Conservation (phyloP, 2,888 invertebrate genomes). For the Drosophila mercatorum region DNA sequence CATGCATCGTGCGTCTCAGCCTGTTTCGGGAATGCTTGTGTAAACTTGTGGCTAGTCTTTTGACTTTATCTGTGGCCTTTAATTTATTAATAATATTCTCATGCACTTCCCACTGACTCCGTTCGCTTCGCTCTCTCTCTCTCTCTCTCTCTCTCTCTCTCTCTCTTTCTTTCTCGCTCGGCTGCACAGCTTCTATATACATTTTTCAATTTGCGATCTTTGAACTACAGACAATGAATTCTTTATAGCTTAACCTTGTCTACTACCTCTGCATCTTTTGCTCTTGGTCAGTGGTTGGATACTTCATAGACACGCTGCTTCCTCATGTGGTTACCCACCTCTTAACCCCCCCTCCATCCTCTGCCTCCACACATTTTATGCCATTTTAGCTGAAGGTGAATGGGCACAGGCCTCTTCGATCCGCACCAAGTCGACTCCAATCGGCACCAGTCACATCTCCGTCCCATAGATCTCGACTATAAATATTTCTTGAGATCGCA, state of each 20-base stretch:
- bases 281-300: constrained; percentile 19
- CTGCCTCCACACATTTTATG: constrained; percentile 16
- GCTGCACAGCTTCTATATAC: constrained; percentile 47
- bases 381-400: constrained; percentile 51
- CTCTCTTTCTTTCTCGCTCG: constrained; percentile 6
- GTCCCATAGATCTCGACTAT: constrained; percentile 2
- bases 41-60: constrained; percentile 64
- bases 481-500: constrained; percentile 28
- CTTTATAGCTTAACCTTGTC: constrained; percentile 80
- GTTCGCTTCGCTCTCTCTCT: constrained; percentile 3
- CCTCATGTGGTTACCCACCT: constrained; percentile 40
- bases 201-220: constrained; percentile 81
- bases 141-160: not conserved
- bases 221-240: constrained; percentile 77
- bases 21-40: constrained; percentile 58
- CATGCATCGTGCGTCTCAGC: constrained; percentile 65
- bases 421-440: constrained; percentile 17
- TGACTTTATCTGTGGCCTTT: constrained; percentile 77
- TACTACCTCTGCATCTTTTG: constrained; percentile 33
- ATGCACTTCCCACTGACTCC: constrained; percentile 62
- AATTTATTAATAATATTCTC: constrained; percentile 80
- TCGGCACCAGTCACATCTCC: constrained; percentile 39
- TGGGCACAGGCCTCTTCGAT: constrained; percentile 28
- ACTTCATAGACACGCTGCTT: constrained; percentile 24
- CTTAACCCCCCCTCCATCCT: not conserved